phyloP scores from a whole-genome alignment of 2,888 invertebrate species.

The Amphipoea lucens region DNA sequence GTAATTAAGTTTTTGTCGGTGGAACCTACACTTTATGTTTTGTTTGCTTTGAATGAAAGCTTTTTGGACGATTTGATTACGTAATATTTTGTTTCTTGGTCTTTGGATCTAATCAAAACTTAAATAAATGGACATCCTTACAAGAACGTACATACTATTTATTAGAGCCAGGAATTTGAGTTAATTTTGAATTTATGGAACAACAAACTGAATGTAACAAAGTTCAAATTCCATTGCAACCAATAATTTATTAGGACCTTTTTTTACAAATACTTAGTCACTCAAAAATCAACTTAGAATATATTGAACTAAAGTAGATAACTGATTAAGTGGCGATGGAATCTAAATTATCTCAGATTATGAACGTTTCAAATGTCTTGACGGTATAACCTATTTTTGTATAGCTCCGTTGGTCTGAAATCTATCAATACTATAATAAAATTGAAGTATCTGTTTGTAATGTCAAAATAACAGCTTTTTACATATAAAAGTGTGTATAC shows the following conservation, averaged over 20 bases:
- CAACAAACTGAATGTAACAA: background rate
- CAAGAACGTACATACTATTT: background rate
- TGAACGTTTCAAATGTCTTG: background rate
- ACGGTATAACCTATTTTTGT: background rate
- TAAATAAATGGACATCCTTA: too few species aligned
- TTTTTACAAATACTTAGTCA: too few species aligned
- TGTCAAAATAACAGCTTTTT: background rate
- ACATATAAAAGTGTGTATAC: background rate
- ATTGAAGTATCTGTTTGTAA: background rate
- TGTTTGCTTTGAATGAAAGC: conserved; percentile 28
- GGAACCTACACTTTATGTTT: conserved; percentile 47
- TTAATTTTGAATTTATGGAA: background rate
- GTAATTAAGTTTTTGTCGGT: conserved; percentile 65
- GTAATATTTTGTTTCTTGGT: conserved; percentile 1
- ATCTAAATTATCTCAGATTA: background rate
- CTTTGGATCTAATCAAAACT: background rate
- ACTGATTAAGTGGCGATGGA: too few species aligned
- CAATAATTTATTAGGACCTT: background rate
- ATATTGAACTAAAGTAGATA: background rate
- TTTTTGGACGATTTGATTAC: conserved; percentile 20
- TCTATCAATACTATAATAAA: background rate
- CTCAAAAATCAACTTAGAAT: background rate
- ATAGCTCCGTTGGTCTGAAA: background rate
- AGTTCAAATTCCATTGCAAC: background rate
- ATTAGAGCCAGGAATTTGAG: background rate